These are phyloP conservation scores for Agriotes lineatus DNA, from an alignment of 2,888 invertebrate genomes.

Conservation along the genomic window DNA sequence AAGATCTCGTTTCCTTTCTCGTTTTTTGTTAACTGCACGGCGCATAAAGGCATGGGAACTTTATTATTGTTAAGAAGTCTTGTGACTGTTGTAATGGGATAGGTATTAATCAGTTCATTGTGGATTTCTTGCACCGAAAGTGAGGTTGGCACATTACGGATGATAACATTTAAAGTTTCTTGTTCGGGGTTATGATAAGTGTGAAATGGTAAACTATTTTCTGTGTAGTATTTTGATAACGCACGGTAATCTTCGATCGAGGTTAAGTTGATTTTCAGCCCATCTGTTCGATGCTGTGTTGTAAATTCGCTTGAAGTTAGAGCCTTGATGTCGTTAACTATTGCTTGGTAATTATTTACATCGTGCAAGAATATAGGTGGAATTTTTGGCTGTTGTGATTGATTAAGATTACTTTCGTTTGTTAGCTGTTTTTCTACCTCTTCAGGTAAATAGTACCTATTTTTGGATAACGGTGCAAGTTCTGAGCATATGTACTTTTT, in stretches of 20 bases:
- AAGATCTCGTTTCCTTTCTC: neutral
- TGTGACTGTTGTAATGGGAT: neutral
- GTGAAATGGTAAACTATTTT: neutral
- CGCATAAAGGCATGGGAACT: no score
- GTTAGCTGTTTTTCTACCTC: neutral
- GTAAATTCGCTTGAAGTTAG: no score
- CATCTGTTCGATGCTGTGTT: no score
- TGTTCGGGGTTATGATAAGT: neutral
- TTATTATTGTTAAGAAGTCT: no score
- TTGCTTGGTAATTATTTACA: neutral
- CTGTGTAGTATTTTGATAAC: neutral
- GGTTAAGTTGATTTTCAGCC: no score
- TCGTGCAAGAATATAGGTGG: slow-evolving; percentile 1
- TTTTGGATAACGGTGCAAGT: neutral
- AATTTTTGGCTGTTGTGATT: neutral
- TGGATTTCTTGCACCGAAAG: neutral
- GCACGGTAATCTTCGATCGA: no score
- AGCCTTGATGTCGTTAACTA: no score
- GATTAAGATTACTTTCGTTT: neutral
- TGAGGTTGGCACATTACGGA: neutral
- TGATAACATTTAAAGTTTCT: neutral
- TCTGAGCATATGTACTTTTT: neutral
- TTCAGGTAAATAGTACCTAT: neutral
- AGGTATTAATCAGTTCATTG: neutral
- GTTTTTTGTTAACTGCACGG: neutral